Percentiles rank a stretch among this genome's conserved stretches.
Conservation (phyloP, 2,113 vertebrate species). For the Stomatorhinus ivindoensis region DNA sequence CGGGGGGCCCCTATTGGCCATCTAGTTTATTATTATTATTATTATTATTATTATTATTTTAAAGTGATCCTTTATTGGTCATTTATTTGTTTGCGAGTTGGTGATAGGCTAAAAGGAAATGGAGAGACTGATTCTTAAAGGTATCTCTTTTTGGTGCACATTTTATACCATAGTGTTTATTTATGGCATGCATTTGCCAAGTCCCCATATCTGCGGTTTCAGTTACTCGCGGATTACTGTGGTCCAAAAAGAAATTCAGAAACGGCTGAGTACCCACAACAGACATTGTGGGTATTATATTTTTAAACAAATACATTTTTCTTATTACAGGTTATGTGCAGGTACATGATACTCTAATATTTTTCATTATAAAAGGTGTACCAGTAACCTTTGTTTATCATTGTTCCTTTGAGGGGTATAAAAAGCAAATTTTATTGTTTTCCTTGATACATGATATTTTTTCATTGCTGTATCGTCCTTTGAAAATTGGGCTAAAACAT, state of each 20-base stretch:
- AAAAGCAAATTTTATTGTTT: neutral
- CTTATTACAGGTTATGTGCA: neutral
- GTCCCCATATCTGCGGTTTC: neutral
- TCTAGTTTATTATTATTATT: neutral
- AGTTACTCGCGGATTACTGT: neutral
- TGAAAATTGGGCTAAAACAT: neutral
- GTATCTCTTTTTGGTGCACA: neutral
- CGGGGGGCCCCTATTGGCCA: neutral
- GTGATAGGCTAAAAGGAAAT: neutral
- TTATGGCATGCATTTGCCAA: neutral
- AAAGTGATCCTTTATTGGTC: neutral
- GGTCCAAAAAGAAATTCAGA: neutral
- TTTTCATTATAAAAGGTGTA: neutral
- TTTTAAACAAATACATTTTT: neutral
- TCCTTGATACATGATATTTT: neutral
- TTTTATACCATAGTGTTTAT: neutral
- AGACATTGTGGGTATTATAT: neutral
- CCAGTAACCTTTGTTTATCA: neutral
- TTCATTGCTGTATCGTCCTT: neutral
- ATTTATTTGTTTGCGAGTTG: neutral
- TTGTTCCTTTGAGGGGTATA: neutral
- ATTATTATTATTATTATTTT: neutral
- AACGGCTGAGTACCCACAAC: neutral
- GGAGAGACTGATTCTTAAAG: neutral
- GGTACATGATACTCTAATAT: neutral